Base-by-base conservation (phyloP, 1,140 invertebrate species). In the Drosophila varians region DNA sequence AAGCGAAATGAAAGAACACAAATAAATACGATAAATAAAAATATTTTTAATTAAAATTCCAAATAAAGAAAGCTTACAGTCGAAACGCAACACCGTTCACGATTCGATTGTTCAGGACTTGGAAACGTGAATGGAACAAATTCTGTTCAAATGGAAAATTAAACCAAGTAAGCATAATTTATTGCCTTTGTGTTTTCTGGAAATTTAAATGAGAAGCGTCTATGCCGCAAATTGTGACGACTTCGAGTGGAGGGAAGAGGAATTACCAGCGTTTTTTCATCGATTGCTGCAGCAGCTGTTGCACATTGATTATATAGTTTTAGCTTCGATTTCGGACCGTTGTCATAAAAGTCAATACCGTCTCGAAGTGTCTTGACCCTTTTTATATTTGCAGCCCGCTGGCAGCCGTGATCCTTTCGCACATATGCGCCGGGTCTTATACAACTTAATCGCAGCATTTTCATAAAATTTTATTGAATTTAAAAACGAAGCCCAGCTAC, bases 391-490 rank as follows among this genome's bases (percentile, higher is more conserved):
- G 53, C 18, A 23, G 49, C 48, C 42, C 25, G 16, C 58, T 36
- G 16, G 16, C 38, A 42, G 16, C 5, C 18, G 14, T 14, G 45
- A 72, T 73, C 57, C 71, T 28, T 72, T 73, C 18, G 14, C 78
- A 69, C 76, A 80, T 74, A 84, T 80, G 76, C 57, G 71, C 45
- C 79, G 36, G 31, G 34, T 26, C 45, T 18, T 48, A 46, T 54
- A 72, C 74, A 86, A 70, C 76, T 86, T 86, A 86, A 87, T 86
- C 82, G 82, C 48, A 74, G 73, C 77, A 87, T 87, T 87, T 87
- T 87, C 77, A 87, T 87, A 87, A 87, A 87, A 87, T 87, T 88
- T 87, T 87, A 87, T 87, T 87, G 83, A 87, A 87, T 87, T 87
- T 87, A 83, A 87, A 87, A 74, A 69, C 65, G 65, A 65, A 61